Evolutionary conservation across 2,888 invertebrate species (phyloP).

Genomic region (Phania funesta): DNA sequence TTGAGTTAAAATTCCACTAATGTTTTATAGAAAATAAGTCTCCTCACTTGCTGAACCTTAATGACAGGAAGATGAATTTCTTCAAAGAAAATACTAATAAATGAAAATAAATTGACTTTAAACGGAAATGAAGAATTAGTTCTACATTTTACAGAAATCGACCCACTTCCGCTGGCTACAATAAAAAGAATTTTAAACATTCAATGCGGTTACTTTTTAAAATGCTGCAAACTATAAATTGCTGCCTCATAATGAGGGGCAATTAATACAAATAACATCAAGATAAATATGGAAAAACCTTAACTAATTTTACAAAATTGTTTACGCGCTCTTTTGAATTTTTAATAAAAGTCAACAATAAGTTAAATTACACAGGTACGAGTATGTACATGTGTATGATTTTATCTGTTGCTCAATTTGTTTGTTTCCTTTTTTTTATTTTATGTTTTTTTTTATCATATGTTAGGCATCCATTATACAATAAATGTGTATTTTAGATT

Average conservation of each 20-base stretch:
- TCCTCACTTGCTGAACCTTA: background rate
- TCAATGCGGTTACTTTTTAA: background rate
- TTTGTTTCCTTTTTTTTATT: background rate
- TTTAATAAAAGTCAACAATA: background rate
- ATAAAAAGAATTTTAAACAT: background rate
- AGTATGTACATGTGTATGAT: background rate
- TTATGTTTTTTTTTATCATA: no score
- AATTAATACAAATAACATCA: background rate
- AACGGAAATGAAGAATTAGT: constrained; percentile 49
- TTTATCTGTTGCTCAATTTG: constrained; percentile 8
- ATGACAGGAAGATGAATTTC: background rate
- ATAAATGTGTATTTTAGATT: background rate
- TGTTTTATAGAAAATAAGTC: no score
- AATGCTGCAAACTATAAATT: constrained; percentile 14
- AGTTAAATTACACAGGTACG: background rate
- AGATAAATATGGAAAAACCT: constrained; percentile 14
- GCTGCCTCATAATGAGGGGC: background rate
- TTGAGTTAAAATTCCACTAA: no score
- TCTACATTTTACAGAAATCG: constrained; percentile 11
- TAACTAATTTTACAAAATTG: constrained; percentile 5
- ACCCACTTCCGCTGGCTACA: constrained; percentile 30
- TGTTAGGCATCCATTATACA: no score
- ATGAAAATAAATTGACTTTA: background rate
- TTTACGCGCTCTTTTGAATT: background rate
- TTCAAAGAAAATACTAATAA: background rate